phyloP scores from a whole-genome alignment of 2,888 invertebrate genomes.

The Leucophenga montana region DNA sequence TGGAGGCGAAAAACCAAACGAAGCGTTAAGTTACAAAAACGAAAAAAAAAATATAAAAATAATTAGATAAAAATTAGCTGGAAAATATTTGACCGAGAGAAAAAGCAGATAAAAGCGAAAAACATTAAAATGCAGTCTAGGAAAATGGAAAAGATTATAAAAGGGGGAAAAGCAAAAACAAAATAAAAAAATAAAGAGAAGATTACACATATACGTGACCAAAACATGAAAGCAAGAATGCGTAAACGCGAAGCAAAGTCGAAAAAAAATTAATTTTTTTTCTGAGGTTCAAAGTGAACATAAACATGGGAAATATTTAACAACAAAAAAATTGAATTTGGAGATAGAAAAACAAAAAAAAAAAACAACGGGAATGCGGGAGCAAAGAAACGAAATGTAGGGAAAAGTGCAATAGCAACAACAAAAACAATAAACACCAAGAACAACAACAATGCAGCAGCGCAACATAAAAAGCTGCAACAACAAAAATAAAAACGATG shows the following conservation, averaged over 20 bases:
- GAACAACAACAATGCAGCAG: slow-evolving; percentile 9
- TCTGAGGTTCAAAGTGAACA: slow-evolving; percentile 59
- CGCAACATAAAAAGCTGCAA: slow-evolving; percentile 16
- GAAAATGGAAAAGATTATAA: slow-evolving; percentile 42
- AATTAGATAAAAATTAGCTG: slow-evolving; percentile 65
- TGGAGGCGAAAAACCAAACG: not conserved
- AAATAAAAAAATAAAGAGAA: no score
- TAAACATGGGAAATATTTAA: slow-evolving; percentile 67
- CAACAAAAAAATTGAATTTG: slow-evolving; percentile 57
- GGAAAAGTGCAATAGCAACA: slow-evolving; percentile 23
- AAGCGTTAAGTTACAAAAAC: not conserved
- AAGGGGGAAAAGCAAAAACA: slow-evolving; percentile 31
- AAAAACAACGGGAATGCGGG: slow-evolving; percentile 62
- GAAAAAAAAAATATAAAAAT: slow-evolving; percentile 54
- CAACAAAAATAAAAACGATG: slow-evolving; percentile 31
- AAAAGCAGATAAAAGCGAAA: slow-evolving; percentile 24
- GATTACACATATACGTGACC: slow-evolving; percentile 56
- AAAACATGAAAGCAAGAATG: slow-evolving; percentile 57
- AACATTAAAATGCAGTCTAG: slow-evolving; percentile 30
- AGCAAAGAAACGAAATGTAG: slow-evolving; percentile 23
- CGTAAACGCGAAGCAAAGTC: slow-evolving; percentile 1
- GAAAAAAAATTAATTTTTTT: slow-evolving; percentile 21
- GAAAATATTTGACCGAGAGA: slow-evolving; percentile 26
- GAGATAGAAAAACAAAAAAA: slow-evolving; percentile 64
- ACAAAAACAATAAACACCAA: slow-evolving; percentile 28